Evolutionary conservation across 2,113 vertebrate genomes (phyloP), one percentile per base, ranked within the genome.

Genomic region (Macquaria ambigua): DNA sequence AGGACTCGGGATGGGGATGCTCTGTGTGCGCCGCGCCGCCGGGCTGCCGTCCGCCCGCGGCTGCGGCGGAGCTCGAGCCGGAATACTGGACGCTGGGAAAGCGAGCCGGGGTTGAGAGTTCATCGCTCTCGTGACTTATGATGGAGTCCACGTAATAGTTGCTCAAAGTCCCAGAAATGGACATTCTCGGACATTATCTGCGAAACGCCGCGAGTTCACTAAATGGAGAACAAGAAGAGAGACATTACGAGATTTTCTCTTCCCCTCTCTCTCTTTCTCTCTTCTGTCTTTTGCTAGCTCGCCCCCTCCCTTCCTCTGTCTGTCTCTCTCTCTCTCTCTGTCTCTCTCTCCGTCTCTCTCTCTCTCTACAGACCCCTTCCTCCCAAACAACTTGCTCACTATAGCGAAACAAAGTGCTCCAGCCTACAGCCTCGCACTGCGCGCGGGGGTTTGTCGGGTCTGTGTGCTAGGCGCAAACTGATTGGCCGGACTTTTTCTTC

Each of bases 121-220:
- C 98, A 96, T 98, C 98, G 79, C 95, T 97, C 76, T 99, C 98
- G 94, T 98, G 98, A 97, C 97, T 98, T 97, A 99, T 99, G 93
- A 99, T 98, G 78, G 98, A 98, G 97, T 99, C 98, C 96, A 99
- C 98, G 96, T 98, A 99, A 87, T 99, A 99, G 96, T 97, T 99
- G 97, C 97, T 99, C 96, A 99, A 96, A 94, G 98, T 96, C 95
- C 98, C 98, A 97, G 98, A 99, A 97, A 99, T 98, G 95, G 98
- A 98, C 98, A 99, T 99, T 96, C 94, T 99, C 95, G 97, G 97
- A 97, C 98, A 99, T 99, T 97, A 97, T 99, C 93, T 87, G 97
- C 93, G 94, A 95, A 92, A 93, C 95, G 90, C 85, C 74, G 70
- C 95, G 77, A 84, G 93, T 96, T 97, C 95, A 96, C 94, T 96